Conservation (phyloP, 1,140 invertebrate genomes). For the Lepeophtheirus salmonis region DNA sequence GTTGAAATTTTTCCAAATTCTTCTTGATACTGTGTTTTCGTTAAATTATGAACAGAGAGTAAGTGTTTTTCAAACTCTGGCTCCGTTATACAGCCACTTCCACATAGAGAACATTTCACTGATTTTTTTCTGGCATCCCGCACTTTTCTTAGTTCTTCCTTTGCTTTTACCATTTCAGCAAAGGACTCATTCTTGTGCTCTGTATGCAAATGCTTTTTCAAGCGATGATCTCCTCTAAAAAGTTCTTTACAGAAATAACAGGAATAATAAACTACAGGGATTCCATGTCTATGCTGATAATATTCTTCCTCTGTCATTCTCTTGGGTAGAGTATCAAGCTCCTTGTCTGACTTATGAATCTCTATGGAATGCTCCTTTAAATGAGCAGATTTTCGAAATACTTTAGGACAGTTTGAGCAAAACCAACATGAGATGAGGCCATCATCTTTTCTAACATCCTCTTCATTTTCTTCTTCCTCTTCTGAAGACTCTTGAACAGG, state of each 20-base stretch:
- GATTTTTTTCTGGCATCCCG: constrained; percentile 3
- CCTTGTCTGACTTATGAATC: not conserved
- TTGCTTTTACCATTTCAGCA: constrained; percentile 13
- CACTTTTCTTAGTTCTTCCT: constrained; percentile 10
- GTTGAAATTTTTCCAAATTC: constrained; percentile 13
- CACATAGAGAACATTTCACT: constrained; percentile 15
- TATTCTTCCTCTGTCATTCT: constrained; percentile 5
- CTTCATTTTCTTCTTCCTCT: not conserved
- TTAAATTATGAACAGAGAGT: constrained; percentile 14
- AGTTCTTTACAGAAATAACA: constrained; percentile 18
- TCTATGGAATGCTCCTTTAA: not conserved
- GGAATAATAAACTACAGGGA: constrained; percentile 8
- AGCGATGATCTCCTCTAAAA: constrained; percentile 12
- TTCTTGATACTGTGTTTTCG: not conserved
- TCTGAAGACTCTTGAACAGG: not conserved
- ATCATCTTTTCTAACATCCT: not conserved
- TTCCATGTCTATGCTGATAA: not conserved
- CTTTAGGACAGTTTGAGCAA: not conserved
- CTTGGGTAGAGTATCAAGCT: not conserved
- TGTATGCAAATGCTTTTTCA: constrained; percentile 12
- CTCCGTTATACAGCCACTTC: not conserved
- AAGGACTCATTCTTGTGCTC: constrained; percentile 7
- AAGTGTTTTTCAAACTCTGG: constrained; percentile 13
- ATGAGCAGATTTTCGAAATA: not conserved
- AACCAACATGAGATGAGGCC: constrained; percentile 1